Base-by-base conservation (phyloP, 2,888 invertebrate genomes). In the Pherbina coryleti region DNA sequence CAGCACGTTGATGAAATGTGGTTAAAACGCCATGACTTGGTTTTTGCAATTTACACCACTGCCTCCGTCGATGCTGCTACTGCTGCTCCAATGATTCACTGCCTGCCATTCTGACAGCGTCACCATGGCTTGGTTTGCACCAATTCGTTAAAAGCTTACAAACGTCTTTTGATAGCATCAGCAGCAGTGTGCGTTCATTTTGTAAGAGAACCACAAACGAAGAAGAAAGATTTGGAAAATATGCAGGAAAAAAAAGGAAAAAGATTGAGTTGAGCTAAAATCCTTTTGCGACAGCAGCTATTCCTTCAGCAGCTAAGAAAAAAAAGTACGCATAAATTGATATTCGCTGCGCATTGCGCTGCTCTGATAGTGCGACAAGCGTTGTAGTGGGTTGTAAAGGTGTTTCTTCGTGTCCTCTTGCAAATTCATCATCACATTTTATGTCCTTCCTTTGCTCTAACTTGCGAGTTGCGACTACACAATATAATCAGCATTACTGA, bases 1-100 rank as follows among this genome's bases (percentile, higher is more conserved):
- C 19, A 25, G 19, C 57, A 31, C 64, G 64, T 31, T 64, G 64
- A 64, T 31, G 64, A 64, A 64, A 64, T 64, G 64, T 31, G 64
- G 64, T 31, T 64, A 31, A 31, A 31, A 25, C 17, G 7, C 31
- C 34, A 28, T 55, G 19, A 7, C 22, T 22, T 34, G 25, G 64
- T 31, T 31, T 28, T n/a, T 64, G 64, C n/a, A 64, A 64, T 31
- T 28, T 31, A 31, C 34, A 64, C 57, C 28, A 14, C 14, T 31
- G 25, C 62, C 9, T 14, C 31, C 17, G 4, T 14, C 17, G 7
- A 1, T n/a, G 17, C n/a, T 31, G 5, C 60, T 60, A 25, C 25
- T 60, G 14, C 34, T 31, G 31, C 64, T 31, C 34, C 28, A 31
- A 31, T 4, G 4, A 22, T 60, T 44, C 44, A 44, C 44, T 25